Evolutionary conservation across 2,888 invertebrate genomes (phyloP).

Genomic region (Boloria selene): DNA sequence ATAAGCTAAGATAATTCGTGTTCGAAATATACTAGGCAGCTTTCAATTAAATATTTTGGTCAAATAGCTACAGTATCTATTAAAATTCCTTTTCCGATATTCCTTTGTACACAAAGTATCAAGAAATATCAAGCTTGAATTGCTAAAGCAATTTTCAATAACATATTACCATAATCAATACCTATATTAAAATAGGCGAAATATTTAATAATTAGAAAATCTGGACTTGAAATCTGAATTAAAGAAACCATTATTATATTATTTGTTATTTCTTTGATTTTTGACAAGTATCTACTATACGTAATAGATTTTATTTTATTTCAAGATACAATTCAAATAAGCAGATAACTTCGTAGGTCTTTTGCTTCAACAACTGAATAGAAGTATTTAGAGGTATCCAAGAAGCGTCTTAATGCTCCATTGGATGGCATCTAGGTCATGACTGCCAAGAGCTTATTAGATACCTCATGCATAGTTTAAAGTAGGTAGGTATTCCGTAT

Average conservation of each 20-base stretch:
- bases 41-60: slow-evolving; percentile 6
- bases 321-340: too few relatives aligned
- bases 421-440: slow-evolving; percentile 31
- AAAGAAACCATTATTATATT: not conserved
- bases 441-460: slow-evolving; percentile 29
- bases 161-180: not conserved
- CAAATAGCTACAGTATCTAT: slow-evolving; percentile 12
- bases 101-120: slow-evolving; percentile 1
- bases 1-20: not conserved
- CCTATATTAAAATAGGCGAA: too few relatives aligned
- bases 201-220: too few relatives aligned
- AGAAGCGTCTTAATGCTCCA: slow-evolving; percentile 22
- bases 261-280: not conserved
- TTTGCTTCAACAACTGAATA: not conserved
- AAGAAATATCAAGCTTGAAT: slow-evolving; percentile 9
- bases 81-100: slow-evolving; percentile 3
- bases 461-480: slow-evolving; percentile 22
- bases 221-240: too few relatives aligned
- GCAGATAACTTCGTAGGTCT: not conserved
- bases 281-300: too few relatives aligned
- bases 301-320: too few relatives aligned
- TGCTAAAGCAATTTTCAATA: not conserved
- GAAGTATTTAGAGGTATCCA: slow-evolving; percentile 16
- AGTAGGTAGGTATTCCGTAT: slow-evolving; percentile 19
- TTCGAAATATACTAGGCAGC: not conserved